A percentile compares a stretch with the other conserved stretches of the same genome.
phyloP scores from a whole-genome alignment of 2,797 vertebrate genomes.

The Harpagifer antarcticus region DNA sequence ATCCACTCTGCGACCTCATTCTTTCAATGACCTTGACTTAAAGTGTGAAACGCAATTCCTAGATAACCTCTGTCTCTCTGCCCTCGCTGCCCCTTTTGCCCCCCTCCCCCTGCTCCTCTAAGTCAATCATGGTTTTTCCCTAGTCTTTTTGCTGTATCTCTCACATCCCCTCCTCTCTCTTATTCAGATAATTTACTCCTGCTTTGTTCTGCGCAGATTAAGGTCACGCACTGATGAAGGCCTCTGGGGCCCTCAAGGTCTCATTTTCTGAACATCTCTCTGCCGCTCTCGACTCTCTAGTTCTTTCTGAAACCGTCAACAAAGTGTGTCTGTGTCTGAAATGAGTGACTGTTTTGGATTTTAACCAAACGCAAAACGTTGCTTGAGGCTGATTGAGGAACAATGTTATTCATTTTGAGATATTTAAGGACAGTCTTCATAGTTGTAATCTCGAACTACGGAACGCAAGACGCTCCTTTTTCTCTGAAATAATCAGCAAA shows the following conservation, averaged over 20 bases:
- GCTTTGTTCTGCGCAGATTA: constrained; percentile 75
- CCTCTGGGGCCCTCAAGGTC: constrained; percentile 35
- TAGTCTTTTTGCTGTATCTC: constrained; percentile 33
- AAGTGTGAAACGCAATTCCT: constrained; percentile 30
- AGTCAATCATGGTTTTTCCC: neutral
- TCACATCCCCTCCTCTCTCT: constrained; percentile 35
- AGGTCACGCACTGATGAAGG: constrained; percentile 61
- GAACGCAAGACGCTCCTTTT: no score
- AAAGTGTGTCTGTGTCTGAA: constrained; percentile 24
- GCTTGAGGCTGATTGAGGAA: constrained; percentile 21
- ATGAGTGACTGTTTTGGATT: constrained; percentile 15
- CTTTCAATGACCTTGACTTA: constrained; percentile 62
- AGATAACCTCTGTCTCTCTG: constrained; percentile 30
- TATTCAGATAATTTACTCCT: constrained; percentile 63
- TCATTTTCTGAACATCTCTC: constrained; percentile 50
- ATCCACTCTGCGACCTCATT: constrained; percentile 34
- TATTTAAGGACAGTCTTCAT: no score
- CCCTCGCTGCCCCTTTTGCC: constrained; percentile 31
- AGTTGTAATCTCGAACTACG: no score
- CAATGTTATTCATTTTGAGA: neutral
- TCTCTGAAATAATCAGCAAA: no score
- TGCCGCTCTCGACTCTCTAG: constrained; percentile 21
- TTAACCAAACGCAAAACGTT: neutral
- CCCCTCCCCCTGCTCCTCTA: neutral
- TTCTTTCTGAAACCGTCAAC: constrained; percentile 22